Evolutionary conservation across 2,797 vertebrate genomes (phyloP).

Genomic region (Moxostoma hubbsi): DNA sequence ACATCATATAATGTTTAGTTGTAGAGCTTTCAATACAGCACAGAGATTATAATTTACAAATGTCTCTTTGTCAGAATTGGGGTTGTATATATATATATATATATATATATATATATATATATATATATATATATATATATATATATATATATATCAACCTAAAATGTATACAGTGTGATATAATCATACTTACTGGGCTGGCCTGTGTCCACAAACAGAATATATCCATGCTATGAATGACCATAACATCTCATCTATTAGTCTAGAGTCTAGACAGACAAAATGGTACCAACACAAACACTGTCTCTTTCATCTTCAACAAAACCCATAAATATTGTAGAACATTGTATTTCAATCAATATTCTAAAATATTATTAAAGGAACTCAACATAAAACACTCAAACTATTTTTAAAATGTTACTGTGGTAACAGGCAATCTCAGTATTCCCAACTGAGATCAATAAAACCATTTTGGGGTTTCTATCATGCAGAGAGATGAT

Average conservation of each 20-base stretch:
- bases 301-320: background rate
- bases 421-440: conserved; percentile 4
- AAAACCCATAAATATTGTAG: no score
- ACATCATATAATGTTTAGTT: no score
- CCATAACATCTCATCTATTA: background rate
- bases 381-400: background rate
- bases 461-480: conserved; percentile 22
- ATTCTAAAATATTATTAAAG: background rate
- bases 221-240: background rate
- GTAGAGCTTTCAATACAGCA: no score
- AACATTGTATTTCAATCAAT: background rate
- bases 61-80: no score
- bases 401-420: background rate
- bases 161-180: background rate
- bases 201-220: background rate
- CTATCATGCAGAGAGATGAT: background rate
- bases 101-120: no score
- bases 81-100: no score
- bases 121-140: no score
- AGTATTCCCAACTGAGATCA: background rate
- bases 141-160: background rate
- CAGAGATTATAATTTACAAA: no score
- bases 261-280: background rate
- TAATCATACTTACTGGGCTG: background rate
- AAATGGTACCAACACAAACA: background rate